Base-by-base conservation (phyloP, 2,113 vertebrate species). In the Charina bottae region DNA sequence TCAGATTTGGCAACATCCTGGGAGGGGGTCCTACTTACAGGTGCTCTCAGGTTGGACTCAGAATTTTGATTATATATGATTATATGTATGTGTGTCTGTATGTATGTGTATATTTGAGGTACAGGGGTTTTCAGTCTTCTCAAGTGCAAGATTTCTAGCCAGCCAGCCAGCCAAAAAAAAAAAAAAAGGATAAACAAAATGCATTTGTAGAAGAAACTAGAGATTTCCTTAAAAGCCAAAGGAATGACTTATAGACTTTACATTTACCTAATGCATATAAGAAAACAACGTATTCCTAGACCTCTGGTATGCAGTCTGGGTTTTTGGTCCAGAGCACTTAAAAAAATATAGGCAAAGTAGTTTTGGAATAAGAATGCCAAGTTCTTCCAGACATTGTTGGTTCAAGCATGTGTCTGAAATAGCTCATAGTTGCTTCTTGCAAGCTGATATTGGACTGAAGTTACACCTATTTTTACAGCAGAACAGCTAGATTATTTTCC, bases 271-370 rank as follows among this genome's bases (percentile, higher is more conserved):
- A 78, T 95, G 92, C 93, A 96, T 96, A 95, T 95, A 96, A 94
- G 92, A 95, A 97, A 97, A 95, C 95, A 94, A 94, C 90, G 93
- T 97, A 92, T 97, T 97, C 95, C 95, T 97, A 96, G 96, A 96
- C 95, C 93, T 95, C 96, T 97, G 97, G 97, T 94, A 96, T 96
- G 94, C 91, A 92, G 91, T 94, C 95, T 96, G 93, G 94, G 88
- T 90, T 96, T 96, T 95, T 93, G 93, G 92, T 97, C 78, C 93
- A 91, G 88, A 90, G 91, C 94, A 84, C 91, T 96, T 93, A 89
- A 92, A 85, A 94, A 86, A 93, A 94, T 89, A 90, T 85, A 96
- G 94, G 94, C 91, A 92, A 93, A 97, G 93, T 93, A 93, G 89
- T 93, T 94, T 92, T 95, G 93, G 90, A 96, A 72, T 88, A 89